Evolutionary conservation across 2,797 vertebrate species (phyloP).

Genomic region (Potorous gilbertii): DNA sequence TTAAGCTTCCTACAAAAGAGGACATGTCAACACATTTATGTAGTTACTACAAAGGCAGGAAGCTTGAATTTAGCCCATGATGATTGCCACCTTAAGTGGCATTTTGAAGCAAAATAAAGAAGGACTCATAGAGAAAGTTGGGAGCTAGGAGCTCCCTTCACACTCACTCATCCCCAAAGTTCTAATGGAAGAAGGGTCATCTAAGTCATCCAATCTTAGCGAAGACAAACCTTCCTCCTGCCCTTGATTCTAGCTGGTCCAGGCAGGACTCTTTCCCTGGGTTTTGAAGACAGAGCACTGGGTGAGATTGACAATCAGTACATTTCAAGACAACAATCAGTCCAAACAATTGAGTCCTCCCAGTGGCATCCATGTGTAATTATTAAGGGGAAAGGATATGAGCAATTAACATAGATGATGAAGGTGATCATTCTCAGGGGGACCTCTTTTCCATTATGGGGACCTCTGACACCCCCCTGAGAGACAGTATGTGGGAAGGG

Average conservation of each 20-base stretch:
- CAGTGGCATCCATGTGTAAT: not conserved
- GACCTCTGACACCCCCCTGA: not conserved
- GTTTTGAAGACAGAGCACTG: not conserved
- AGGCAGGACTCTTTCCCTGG: not conserved
- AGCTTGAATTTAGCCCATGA: not conserved
- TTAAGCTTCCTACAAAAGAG: not conserved
- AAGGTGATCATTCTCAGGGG: not conserved
- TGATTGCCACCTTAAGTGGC: not conserved
- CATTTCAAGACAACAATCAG: not conserved
- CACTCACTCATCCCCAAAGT: not conserved
- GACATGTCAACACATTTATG: not conserved
- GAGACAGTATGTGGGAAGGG: not conserved
- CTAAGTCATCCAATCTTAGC: not conserved
- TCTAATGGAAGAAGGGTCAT: not conserved
- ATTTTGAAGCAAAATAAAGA: not conserved
- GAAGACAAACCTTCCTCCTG: no score
- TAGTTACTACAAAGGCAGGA: not conserved
- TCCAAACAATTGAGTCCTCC: not conserved
- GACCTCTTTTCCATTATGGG: not conserved
- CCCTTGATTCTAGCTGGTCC: not conserved
- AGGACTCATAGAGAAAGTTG: not conserved
- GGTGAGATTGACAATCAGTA: not conserved
- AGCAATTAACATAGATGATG: not conserved
- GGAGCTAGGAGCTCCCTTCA: not conserved
- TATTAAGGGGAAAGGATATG: not conserved